phyloP scores from a whole-genome alignment of 2,888 invertebrate species.

The Macrosiphum euphorbiae region DNA sequence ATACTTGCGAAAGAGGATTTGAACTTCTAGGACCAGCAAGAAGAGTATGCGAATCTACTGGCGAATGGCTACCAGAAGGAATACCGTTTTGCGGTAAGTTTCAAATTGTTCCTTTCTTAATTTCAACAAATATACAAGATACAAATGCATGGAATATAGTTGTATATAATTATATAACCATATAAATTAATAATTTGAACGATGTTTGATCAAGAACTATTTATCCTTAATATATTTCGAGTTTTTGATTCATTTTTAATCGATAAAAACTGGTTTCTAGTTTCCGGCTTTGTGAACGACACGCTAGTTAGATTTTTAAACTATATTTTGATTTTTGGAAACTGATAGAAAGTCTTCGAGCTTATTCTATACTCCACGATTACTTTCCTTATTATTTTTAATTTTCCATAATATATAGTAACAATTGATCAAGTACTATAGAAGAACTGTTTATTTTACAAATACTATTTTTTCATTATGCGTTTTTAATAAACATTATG shows the following conservation, averaged over 20 bases:
- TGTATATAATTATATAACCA: not conserved
- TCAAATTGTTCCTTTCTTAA: not conserved
- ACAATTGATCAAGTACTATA: conserved; percentile 27
- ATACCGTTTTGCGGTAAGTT: conserved; percentile 94
- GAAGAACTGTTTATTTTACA: conserved; percentile 38
- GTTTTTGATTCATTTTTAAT: conserved; percentile 21
- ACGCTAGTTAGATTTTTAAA: not conserved
- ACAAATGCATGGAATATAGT: not conserved
- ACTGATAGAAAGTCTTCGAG: conserved; percentile 44
- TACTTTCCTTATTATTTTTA: conserved; percentile 48
- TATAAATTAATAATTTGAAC: not conserved
- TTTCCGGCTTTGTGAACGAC: conserved; percentile 26
- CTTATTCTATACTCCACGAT: conserved; percentile 22
- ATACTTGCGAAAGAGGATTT: conserved; percentile 89
- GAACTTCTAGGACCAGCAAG: conserved; percentile 90
- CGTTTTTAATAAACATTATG: conserved; percentile 35
- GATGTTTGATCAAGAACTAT: not conserved
- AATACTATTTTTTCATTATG: conserved; percentile 45
- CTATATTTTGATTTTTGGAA: not conserved
- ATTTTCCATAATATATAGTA: conserved; percentile 21
- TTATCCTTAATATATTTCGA: not conserved
- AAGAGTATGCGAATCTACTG: conserved; percentile 80
- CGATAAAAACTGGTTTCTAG: not conserved
- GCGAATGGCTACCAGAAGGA: conserved; percentile 88
- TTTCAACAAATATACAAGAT: not conserved